These are phyloP conservation scores for Bimastos eiseni DNA, from an alignment of 2,888 invertebrate genomes.

Conservation along the genomic window DNA sequence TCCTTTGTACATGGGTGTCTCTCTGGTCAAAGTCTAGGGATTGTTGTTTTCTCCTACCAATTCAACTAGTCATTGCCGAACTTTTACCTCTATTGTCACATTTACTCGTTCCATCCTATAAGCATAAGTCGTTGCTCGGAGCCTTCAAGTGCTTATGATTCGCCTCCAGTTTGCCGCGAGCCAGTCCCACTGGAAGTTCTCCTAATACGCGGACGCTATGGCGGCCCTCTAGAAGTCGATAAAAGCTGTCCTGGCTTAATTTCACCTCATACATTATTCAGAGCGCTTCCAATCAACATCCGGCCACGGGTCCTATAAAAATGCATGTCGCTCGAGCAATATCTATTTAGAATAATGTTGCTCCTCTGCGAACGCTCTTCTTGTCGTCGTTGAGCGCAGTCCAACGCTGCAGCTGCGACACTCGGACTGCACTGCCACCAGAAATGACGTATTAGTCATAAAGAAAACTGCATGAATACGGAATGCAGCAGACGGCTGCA, in stretches of 20 bases:
- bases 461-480: constrained; percentile 17
- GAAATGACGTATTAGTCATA: constrained; percentile 21
- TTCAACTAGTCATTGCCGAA: neutral
- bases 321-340: neutral
- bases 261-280: constrained; percentile 21
- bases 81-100: neutral
- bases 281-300: constrained; percentile 22
- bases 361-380: neutral
- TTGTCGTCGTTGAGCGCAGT: neutral
- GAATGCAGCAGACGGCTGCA: neutral
- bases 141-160: neutral
- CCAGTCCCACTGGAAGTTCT: neutral
- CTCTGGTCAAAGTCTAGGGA: neutral
- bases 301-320: neutral
- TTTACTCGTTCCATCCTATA: neutral
- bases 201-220: neutral
- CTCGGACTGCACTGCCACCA: neutral
- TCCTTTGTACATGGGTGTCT: neutral
- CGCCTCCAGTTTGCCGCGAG: neutral
- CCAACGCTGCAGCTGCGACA: neutral
- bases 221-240: neutral
- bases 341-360: constrained; percentile 6
- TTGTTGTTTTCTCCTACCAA: neutral
- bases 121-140: neutral
- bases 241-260: constrained; percentile 15